Conservation (phyloP, 2,113 vertebrate genomes). For the Promerops cafer region DNA sequence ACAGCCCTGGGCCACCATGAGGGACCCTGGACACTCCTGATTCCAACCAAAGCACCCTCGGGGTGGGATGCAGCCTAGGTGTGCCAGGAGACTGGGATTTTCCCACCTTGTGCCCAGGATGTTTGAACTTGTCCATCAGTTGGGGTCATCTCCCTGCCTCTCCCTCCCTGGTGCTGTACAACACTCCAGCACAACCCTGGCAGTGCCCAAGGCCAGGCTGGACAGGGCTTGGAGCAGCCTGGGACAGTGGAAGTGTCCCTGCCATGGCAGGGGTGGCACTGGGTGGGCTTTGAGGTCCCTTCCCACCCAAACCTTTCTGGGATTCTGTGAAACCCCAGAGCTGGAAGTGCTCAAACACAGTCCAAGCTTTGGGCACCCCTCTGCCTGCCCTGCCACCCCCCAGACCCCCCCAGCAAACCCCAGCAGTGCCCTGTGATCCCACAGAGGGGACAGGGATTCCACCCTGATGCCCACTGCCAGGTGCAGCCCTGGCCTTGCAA, state of each 20-base stretch:
- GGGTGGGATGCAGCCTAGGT: not conserved
- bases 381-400: not conserved
- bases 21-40: not conserved
- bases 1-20: not conserved
- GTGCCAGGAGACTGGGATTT: not conserved
- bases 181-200: not conserved
- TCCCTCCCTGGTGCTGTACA: not conserved
- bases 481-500: not conserved
- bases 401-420: not conserved
- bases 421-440: not conserved
- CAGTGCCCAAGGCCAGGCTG: accelerated
- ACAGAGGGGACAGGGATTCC: not conserved
- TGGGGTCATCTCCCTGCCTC: not conserved
- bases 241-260: not conserved
- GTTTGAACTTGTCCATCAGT: not conserved
- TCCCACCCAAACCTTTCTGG: not conserved
- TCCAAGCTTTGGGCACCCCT: not conserved
- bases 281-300: not conserved
- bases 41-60: not conserved
- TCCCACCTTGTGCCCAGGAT: not conserved
- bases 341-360: not conserved
- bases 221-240: not conserved
- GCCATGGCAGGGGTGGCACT: not conserved
- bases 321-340: not conserved
- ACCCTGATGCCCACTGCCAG: not conserved